Percentiles rank a stretch among this genome's conserved stretches.
These are phyloP conservation scores for Drosophila nigritarsus DNA, from an alignment of 2,888 invertebrate genomes.

Conservation along the genomic window DNA sequence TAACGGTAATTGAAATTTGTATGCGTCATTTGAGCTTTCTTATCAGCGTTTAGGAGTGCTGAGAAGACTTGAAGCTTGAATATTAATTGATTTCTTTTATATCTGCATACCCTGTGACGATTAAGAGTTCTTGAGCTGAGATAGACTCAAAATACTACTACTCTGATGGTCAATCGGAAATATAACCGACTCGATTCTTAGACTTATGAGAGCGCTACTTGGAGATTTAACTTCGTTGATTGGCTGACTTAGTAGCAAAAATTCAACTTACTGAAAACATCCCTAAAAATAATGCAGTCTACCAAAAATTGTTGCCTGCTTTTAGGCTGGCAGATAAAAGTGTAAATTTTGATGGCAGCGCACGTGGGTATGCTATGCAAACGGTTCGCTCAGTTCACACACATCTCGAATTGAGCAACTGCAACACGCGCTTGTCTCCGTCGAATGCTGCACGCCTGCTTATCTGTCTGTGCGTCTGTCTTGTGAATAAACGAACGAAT, in stretches of 20 bases:
- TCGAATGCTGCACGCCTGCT: not conserved
- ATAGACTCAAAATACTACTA: not conserved
- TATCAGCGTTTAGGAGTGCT: not conserved
- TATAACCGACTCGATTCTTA: not conserved
- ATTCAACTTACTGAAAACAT: not conserved
- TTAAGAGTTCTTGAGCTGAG: not conserved
- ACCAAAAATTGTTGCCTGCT: constrained; percentile 31
- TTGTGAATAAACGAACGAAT: constrained; percentile 2
- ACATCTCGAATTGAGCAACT: constrained; percentile 1
- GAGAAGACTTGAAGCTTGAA: not conserved
- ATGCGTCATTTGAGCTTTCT: not conserved
- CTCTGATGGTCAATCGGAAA: too few relatives aligned
- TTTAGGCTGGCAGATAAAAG: constrained; percentile 18
- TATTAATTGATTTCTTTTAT: not conserved
- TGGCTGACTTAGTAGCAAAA: not conserved
- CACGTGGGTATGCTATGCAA: constrained; percentile 41
- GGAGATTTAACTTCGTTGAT: not conserved
- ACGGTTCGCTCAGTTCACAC: constrained; percentile 10
- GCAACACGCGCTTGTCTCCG: constrained; percentile 4
- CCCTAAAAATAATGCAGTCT: not conserved
- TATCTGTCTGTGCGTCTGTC: constrained; percentile 7
- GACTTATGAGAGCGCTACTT: not conserved
- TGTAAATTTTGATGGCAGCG: constrained; percentile 5
- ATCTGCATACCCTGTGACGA: not conserved
- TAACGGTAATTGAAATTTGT: constrained; percentile 33